phyloP scores from a whole-genome alignment of 2,797 vertebrate species.

The Anguilla pacifica region DNA sequence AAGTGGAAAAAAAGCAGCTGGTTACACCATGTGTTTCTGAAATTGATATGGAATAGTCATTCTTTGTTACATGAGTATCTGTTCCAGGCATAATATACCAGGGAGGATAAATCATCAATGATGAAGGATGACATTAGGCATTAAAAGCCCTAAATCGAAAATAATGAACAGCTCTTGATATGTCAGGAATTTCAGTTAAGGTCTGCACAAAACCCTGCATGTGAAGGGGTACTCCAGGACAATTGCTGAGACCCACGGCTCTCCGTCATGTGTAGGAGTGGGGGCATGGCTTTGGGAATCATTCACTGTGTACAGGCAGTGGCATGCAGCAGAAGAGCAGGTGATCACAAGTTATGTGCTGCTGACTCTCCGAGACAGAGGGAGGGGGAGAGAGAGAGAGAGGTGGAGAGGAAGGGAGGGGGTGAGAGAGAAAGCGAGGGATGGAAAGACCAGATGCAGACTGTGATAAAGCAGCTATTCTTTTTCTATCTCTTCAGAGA shows the following conservation, averaged over 20 bases:
- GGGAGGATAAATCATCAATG: neutral
- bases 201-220: neutral
- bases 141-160: neutral
- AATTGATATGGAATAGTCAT: too few species aligned
- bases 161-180: neutral
- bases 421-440: neutral
- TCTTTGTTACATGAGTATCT: neutral
- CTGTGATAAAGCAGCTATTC: slow-evolving; percentile 30
- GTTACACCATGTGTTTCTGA: too few species aligned
- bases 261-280: neutral
- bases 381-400: neutral
- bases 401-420: neutral
- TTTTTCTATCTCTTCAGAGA: slow-evolving; percentile 22
- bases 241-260: neutral
- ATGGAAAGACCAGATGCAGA: slow-evolving; percentile 17
- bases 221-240: neutral
- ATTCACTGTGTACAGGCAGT: neutral
- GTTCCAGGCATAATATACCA: neutral
- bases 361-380: neutral
- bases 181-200: neutral
- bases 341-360: neutral
- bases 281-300: neutral
- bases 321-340: neutral
- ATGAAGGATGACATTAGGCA: neutral
- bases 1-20: too few species aligned